Percentiles rank a stretch among this genome's conserved stretches.
Conservation (phyloP, 2,797 vertebrate genomes). For the Sebastiscus tertius region DNA sequence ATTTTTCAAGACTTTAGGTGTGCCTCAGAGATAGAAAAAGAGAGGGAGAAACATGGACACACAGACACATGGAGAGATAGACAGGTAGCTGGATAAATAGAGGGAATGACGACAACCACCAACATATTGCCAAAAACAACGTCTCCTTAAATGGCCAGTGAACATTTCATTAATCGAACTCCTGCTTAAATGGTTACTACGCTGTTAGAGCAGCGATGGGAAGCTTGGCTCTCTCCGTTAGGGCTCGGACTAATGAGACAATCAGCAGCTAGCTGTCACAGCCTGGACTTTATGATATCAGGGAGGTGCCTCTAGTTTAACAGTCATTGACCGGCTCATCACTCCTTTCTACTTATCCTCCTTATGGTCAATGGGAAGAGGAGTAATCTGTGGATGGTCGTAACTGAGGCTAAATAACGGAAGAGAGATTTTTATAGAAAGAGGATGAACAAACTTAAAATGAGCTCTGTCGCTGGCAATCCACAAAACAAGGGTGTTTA, state of each 20-base stretch:
- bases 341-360: constrained; percentile 21
- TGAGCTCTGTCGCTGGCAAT: neutral
- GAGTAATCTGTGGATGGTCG: neutral
- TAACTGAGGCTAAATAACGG: constrained; percentile 1
- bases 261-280: constrained; percentile 38
- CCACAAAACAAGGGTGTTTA: neutral
- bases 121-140: neutral
- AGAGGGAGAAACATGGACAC: neutral
- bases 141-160: constrained; percentile 3
- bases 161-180: constrained; percentile 23
- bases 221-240: constrained; percentile 8
- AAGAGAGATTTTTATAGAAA: neutral
- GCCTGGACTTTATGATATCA: constrained; percentile 44
- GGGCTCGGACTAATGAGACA: constrained; percentile 41
- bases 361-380: constrained; percentile 6
- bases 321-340: constrained; percentile 42
- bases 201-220: constrained; percentile 15
- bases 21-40: neutral
- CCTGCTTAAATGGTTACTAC: constrained; percentile 29
- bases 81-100: neutral
- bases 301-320: constrained; percentile 39
- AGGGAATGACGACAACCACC: neutral
- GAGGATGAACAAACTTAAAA: neutral
- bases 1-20: neutral
- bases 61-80: neutral